Conservation (phyloP, 2,113 vertebrate species). For the Antigone vipio region DNA sequence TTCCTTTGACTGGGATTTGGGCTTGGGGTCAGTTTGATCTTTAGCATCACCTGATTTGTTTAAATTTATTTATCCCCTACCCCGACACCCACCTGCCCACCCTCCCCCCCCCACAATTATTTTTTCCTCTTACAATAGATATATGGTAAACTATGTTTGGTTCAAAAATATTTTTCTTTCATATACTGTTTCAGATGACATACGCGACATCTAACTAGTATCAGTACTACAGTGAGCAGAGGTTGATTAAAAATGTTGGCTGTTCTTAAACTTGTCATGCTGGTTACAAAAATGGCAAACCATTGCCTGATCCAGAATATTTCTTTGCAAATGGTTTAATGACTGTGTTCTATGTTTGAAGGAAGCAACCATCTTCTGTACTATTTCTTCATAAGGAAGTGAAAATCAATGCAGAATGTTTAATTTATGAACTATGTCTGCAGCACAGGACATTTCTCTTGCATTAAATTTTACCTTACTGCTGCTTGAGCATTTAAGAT, state of each 20-base stretch:
- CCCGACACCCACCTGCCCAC: too few relatives aligned
- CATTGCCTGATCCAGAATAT: background rate
- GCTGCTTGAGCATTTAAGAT: background rate
- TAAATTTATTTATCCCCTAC: too few relatives aligned
- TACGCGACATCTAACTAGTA: background rate
- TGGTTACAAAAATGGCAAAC: background rate
- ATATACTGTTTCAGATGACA: background rate
- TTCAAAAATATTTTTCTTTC: constrained; percentile 27
- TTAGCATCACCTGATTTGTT: background rate
- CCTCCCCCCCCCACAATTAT: background rate
- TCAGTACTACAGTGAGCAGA: background rate
- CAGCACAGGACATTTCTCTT: background rate
- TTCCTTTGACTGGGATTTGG: background rate
- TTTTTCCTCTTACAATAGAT: background rate
- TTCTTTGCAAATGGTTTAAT: background rate
- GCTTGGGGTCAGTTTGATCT: background rate
- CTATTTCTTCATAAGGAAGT: background rate
- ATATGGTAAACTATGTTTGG: background rate
- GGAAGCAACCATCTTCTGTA: background rate
- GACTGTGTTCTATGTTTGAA: background rate
- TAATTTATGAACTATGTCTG: background rate
- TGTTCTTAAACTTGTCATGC: background rate
- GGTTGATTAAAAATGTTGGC: background rate
- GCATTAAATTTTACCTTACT: constrained; percentile 1
- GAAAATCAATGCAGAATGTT: background rate